Evolutionary conservation across 2,113 vertebrate genomes (phyloP), one percentile per base, ranked within the genome.

Genomic region (Myanophis thanlyinensis): DNA sequence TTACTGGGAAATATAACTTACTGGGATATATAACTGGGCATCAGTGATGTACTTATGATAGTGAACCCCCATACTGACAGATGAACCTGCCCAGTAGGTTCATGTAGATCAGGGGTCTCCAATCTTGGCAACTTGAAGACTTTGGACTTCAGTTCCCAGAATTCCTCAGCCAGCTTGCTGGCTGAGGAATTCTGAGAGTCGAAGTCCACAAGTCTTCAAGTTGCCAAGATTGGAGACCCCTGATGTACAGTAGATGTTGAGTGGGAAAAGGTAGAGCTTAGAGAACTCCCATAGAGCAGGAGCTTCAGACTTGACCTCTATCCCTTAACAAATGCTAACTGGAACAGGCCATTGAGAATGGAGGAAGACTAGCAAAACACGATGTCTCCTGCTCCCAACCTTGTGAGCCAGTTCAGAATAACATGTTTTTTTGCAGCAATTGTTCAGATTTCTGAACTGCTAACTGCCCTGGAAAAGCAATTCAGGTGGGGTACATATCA

Each of bases 361-460:
- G 67, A 20, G 15, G 67, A 40, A n/a, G 40, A 73, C 15, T 5
- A 73, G 5, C 15, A 7, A 5, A 73, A 15, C 67, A 40, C 8
- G 13, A 35, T 40, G 5, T 35, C 67, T 73, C n/a, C n/a, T 35
- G n/a, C 67, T 73, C 15, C 67, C 13, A 40, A 40, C 67, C 67
- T 35, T 15, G 15, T 73, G n/a, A 73, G 67, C n/a, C 30, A 35
- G 67, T 35, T 35, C 67, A 73, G 67, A 40, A 73, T 62, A 30
- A 62, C 27, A 62, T n/a, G 4, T 62, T 62, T 95, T 95, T 93
- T 95, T 94, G 10, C 0, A 1, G 49, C 96, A 93, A 95, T 91
- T 89, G 91, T 93, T 92, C 93, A 95, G 93, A 88, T 59, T 40
- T 92, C 94, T 94, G 59, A 94, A 91, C 93, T 93, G 8, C 89